These are phyloP conservation scores for Simalia tracyae DNA, from an alignment of 2,797 vertebrate genomes.

Conservation along the genomic window DNA sequence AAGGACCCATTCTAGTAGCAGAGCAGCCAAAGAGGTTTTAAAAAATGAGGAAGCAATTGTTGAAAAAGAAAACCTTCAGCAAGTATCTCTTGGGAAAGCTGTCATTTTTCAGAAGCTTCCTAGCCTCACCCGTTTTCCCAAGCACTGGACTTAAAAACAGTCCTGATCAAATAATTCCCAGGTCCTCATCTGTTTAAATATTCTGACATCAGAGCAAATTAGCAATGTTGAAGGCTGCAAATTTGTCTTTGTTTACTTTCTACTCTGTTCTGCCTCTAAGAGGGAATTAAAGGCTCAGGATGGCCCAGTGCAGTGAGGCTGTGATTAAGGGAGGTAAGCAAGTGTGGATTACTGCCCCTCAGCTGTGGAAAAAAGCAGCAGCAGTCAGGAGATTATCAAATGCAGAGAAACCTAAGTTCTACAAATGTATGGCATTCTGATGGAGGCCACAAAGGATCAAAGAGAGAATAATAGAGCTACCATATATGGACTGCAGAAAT, in stretches of 20 bases:
- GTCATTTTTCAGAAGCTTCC: conserved; percentile 71
- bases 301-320: conserved; percentile 71
- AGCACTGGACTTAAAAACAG: conserved; percentile 77
- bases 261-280: conserved; percentile 77
- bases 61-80: conserved; percentile 71
- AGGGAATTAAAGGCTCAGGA: conserved; percentile 82
- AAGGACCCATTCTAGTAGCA: conserved; percentile 46
- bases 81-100: conserved; percentile 72
- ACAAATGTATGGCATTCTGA: conserved; percentile 63
- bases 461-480: neutral
- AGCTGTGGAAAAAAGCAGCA: conserved; percentile 75
- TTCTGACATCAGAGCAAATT: conserved; percentile 84
- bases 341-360: conserved; percentile 79
- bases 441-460: conserved; percentile 20
- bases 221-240: conserved; percentile 78
- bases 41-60: conserved; percentile 69
- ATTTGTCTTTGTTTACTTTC: conserved; percentile 84
- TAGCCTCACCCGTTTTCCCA: conserved; percentile 71
- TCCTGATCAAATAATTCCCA: conserved; percentile 78
- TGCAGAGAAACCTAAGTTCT: conserved; percentile 70
- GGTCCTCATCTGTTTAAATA: conserved; percentile 77
- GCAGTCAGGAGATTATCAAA: conserved; percentile 78
- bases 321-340: conserved; percentile 81
- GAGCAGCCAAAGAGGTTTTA: conserved; percentile 44
- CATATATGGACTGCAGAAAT: neutral